Evolutionary conservation across 2,113 vertebrate genomes (phyloP).

Genomic region (Suncus etruscus): DNA sequence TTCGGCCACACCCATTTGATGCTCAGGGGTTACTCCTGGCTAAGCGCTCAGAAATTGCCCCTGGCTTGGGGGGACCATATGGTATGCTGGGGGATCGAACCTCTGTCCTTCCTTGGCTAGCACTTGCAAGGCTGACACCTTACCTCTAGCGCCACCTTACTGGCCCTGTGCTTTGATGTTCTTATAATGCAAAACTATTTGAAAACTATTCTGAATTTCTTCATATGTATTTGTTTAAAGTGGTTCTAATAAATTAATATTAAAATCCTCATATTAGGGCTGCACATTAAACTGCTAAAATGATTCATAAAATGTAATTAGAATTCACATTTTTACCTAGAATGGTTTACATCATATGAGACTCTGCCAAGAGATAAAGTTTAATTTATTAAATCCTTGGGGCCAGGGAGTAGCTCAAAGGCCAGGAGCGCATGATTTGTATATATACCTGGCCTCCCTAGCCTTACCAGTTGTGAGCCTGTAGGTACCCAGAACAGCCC

Average conservation of each 20-base stretch:
- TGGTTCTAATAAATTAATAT: constrained; percentile 3
- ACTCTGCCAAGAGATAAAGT: not conserved
- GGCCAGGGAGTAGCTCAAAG: not conserved
- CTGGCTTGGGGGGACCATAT: too few relatives aligned
- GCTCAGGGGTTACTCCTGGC: too few relatives aligned
- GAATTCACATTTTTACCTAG: not conserved
- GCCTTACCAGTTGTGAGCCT: too few relatives aligned
- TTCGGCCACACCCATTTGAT: too few relatives aligned
- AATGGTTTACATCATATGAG: not conserved
- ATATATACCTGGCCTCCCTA: too few relatives aligned
- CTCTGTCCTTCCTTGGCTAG: too few relatives aligned
- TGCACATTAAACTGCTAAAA: not conserved
- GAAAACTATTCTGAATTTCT: constrained; percentile 38
- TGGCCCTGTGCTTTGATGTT: not conserved
- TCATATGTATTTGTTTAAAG: constrained; percentile 36
- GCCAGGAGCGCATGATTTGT: too few relatives aligned
- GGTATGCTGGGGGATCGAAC: too few relatives aligned
- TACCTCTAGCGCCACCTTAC: too few relatives aligned
- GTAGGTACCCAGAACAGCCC: too few relatives aligned
- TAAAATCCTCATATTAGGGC: constrained; percentile 12
- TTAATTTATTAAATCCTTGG: not conserved
- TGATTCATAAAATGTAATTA: not conserved
- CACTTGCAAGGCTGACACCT: too few relatives aligned
- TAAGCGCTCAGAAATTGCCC: too few relatives aligned
- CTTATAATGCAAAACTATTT: constrained; percentile 39